Percentiles rank a stretch among this genome's conserved stretches.
Conservation (phyloP, 2,888 invertebrate genomes). For the Spodoptera picta region DNA sequence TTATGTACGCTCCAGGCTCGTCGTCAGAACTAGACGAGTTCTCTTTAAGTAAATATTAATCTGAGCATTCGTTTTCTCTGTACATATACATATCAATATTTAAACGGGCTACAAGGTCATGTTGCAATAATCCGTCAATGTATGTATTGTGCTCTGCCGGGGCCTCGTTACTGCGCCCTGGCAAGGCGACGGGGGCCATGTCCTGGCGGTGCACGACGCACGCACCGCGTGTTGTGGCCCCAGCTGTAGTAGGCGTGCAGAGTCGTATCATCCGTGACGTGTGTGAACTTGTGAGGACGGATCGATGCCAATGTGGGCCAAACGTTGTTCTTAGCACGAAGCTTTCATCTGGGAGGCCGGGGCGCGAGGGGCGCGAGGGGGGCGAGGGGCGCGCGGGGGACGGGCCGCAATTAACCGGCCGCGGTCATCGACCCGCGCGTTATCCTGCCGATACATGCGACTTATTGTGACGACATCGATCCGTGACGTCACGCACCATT, state of each 20-base stretch:
- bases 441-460: slow-evolving; percentile 62
- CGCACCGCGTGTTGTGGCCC: not conserved
- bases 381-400: slow-evolving; percentile 31
- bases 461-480: slow-evolving; percentile 62
- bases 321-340: slow-evolving; percentile 62
- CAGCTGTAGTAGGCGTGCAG: slow-evolving; percentile 10
- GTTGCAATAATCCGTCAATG: no score
- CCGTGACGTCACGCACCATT: slow-evolving; percentile 59
- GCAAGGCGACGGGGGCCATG: no score
- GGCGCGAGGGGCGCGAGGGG: slow-evolving; percentile 4
- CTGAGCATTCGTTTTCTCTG: no score
- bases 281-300: slow-evolving; percentile 76
- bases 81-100: no score
- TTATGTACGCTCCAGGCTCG: no score
- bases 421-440: slow-evolving; percentile 79
- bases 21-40: no score
- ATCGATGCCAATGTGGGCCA: slow-evolving; percentile 77
- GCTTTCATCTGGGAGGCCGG: slow-evolving; percentile 63
- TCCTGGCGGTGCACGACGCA: no score
- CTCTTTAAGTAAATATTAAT: no score
- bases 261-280: slow-evolving; percentile 43
- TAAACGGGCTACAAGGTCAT: no score
- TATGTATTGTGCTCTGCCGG: no score
- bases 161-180: no score
- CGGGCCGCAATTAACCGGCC: slow-evolving; percentile 78